Percentiles rank a stretch among this genome's conserved stretches.
phyloP scores from a whole-genome alignment of 2,797 vertebrate genomes.

The Eptatretus atami region DNA sequence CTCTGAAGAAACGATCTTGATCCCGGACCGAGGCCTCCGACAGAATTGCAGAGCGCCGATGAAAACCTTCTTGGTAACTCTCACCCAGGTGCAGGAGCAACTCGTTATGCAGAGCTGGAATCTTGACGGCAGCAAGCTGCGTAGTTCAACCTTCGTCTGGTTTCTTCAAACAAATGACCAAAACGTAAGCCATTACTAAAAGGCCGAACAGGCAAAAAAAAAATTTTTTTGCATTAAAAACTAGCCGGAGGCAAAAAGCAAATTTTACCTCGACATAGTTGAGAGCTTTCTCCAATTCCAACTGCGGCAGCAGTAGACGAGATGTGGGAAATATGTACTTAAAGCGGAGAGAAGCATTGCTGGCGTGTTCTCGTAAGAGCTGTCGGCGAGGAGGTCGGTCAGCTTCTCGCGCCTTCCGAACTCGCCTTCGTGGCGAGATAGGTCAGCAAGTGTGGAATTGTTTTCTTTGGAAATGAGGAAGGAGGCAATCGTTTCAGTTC shows the following conservation, averaged over 20 bases:
- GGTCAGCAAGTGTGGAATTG: conserved; percentile 63
- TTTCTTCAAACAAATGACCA: conserved; percentile 20
- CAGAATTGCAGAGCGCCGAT: conserved; percentile 69
- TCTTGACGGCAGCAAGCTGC: conserved; percentile 73
- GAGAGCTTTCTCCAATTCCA: conserved; percentile 59
- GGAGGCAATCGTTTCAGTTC: neutral
- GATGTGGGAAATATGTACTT: conserved; percentile 94
- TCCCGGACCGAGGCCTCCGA: conserved; percentile 69
- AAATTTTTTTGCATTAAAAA: neutral
- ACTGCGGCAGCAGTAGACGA: conserved; percentile 86
- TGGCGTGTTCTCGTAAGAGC: conserved; percentile 59
- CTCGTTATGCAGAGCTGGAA: conserved; percentile 79
- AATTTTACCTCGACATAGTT: conserved; percentile 34
- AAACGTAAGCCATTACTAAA: neutral
- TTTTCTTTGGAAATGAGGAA: conserved; percentile 21
- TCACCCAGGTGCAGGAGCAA: conserved; percentile 64
- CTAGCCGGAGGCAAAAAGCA: neutral
- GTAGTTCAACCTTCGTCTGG: conserved; percentile 81
- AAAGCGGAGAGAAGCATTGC: conserved; percentile 92
- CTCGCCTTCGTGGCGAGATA: conserved; percentile 85
- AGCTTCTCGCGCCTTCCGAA: conserved; percentile 44
- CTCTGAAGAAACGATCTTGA: conserved; percentile 24
- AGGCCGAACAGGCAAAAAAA: neutral
- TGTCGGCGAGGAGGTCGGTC: conserved; percentile 62
- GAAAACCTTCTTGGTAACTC: conserved; percentile 83